phyloP scores from a whole-genome alignment of 2,113 vertebrate genomes.

The Sinocyclocheilus grahami region DNA sequence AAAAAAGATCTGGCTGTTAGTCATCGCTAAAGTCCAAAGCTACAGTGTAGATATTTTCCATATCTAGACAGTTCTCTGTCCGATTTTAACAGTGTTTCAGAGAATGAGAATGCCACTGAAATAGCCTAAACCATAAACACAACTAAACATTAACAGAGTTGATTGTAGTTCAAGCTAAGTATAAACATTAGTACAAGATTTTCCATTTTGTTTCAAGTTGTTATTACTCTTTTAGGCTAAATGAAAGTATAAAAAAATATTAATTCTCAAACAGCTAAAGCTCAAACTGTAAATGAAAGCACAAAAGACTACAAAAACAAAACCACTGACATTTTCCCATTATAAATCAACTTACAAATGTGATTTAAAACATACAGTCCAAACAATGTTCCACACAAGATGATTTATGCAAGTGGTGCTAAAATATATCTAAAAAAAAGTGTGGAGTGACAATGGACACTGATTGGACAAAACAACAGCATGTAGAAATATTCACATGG shows the following conservation, averaged over 20 bases:
- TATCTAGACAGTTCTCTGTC: not conserved
- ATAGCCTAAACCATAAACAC: not conserved
- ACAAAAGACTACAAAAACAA: slow-evolving; percentile 15
- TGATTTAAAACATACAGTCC: slow-evolving; percentile 3
- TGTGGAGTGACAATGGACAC: not conserved
- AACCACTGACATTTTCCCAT: not conserved
- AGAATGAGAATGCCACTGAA: not conserved
- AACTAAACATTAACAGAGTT: slow-evolving; percentile 5
- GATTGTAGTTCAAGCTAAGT: slow-evolving; percentile 8
- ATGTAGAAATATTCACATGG: slow-evolving; percentile 11
- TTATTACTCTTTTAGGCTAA: not conserved
- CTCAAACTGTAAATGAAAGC: not conserved
- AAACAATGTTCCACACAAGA: not conserved
- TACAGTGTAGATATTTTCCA: not conserved
- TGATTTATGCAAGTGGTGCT: not conserved
- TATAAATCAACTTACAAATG: not conserved
- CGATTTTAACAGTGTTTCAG: not conserved
- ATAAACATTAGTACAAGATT: slow-evolving; percentile 15
- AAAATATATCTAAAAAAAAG: not conserved
- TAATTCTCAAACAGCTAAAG: no score
- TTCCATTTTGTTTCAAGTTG: not conserved
- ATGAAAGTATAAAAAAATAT: slow-evolving; percentile 12
- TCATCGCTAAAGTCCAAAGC: not conserved
- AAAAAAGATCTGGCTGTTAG: not conserved
- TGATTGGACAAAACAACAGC: not conserved